phyloP scores from a whole-genome alignment of 2,888 invertebrate species.

The Thecocarcelia acutangulata region DNA sequence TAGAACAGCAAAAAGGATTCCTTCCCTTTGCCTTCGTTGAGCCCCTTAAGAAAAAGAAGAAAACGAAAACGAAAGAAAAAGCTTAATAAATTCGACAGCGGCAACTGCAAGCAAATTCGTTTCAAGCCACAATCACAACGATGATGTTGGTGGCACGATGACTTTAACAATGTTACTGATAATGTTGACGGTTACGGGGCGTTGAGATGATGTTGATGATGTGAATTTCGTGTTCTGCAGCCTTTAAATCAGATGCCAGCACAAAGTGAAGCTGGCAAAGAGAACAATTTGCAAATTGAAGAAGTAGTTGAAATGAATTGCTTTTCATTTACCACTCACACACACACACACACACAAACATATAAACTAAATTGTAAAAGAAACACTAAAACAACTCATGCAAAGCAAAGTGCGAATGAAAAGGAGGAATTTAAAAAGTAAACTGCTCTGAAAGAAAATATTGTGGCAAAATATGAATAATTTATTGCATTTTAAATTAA shows the following conservation, averaged over 20 bases:
- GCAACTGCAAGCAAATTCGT: conserved; percentile 63
- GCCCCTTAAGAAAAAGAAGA: neutral
- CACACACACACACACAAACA: conserved; percentile 22
- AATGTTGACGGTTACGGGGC: conserved; percentile 15
- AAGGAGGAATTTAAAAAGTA: no score
- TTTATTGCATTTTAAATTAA: no score
- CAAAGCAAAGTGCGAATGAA: no score
- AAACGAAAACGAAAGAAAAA: neutral
- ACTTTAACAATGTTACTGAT: conserved; percentile 26
- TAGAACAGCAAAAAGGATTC: conserved; percentile 1
- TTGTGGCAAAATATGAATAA: no score
- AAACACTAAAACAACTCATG: no score
- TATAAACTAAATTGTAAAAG: conserved; percentile 9
- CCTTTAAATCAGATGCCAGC: no score
- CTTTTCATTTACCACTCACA: conserved; percentile 31
- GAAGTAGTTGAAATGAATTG: conserved; percentile 55
- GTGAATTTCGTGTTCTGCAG: conserved; percentile 35
- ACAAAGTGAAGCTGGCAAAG: neutral
- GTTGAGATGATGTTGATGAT: conserved; percentile 49
- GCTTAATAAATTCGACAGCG: conserved; percentile 17
- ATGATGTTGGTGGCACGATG: conserved; percentile 24
- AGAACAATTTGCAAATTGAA: conserved; percentile 55
- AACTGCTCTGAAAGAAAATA: no score
- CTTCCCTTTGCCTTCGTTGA: conserved; percentile 28
- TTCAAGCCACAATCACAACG: conserved; percentile 58